Conservation (phyloP, 2,797 vertebrate species). For the Buphagus erythrorhynchus region DNA sequence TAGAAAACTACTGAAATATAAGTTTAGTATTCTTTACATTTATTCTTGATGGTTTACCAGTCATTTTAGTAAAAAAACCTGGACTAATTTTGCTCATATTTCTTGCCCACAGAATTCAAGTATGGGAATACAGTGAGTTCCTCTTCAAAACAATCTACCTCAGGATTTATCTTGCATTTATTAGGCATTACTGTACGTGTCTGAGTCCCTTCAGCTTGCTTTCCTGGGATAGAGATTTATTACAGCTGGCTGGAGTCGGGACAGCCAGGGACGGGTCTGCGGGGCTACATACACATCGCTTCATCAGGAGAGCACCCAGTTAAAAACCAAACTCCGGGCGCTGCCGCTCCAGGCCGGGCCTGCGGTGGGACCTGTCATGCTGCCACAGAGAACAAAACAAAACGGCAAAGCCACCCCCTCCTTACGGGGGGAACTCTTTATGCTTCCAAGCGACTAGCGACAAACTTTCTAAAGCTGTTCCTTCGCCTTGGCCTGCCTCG, state of each 20-base stretch:
- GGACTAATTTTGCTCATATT: neutral
- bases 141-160: neutral
- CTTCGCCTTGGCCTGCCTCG: neutral
- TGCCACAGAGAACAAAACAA: neutral
- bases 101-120: neutral
- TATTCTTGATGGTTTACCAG: neutral
- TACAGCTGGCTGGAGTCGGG: neutral
- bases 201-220: neutral
- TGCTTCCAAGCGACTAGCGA: rapidly evolving
- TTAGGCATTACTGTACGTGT: neutral
- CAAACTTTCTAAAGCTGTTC: neutral
- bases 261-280: neutral
- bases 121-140: neutral
- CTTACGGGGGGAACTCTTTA: rapidly evolving
- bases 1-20: neutral
- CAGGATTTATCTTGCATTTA: neutral
- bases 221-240: neutral
- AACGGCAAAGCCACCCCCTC: neutral
- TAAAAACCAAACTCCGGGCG: neutral
- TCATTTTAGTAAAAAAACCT: neutral
- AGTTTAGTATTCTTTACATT: neutral
- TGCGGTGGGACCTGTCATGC: neutral
- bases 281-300: neutral
- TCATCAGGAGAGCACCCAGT: rapidly evolving
- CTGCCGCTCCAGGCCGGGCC: neutral